These are phyloP conservation scores for Tichodroma muraria DNA, from an alignment of 2,113 vertebrate species.

Conservation along the genomic window DNA sequence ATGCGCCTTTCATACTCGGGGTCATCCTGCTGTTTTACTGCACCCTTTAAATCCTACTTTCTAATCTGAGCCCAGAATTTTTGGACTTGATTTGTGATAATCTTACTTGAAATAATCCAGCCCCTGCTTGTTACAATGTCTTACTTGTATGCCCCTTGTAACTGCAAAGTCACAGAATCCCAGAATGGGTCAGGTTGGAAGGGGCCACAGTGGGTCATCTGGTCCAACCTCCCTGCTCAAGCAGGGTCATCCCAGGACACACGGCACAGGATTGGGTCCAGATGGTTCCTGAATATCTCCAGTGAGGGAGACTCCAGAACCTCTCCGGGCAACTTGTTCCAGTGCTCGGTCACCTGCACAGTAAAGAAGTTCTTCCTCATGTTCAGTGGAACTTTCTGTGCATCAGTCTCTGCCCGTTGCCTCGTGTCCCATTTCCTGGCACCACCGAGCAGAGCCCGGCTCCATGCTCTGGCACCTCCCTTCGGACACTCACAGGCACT, in stretches of 20 bases:
- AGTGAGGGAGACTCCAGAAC: background rate
- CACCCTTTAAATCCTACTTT: background rate
- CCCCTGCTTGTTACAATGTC: background rate
- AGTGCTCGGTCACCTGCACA: background rate
- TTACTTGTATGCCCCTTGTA: background rate
- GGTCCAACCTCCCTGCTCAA: background rate
- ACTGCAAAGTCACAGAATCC: background rate
- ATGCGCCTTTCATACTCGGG: background rate
- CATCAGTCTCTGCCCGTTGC: background rate
- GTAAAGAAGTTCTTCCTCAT: background rate
- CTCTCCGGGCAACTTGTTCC: background rate
- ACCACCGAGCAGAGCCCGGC: background rate
- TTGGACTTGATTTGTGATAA: background rate
- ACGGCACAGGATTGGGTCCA: background rate
- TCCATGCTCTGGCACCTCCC: background rate
- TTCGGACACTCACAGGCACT: fast-evolving
- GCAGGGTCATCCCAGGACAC: background rate
- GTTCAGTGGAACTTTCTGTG: background rate
- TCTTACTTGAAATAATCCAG: background rate
- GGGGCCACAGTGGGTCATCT: background rate
- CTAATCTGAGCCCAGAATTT: background rate
- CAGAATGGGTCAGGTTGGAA: background rate
- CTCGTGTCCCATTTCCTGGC: fast-evolving
- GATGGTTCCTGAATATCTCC: fast-evolving
- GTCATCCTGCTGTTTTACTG: background rate